phyloP scores from a whole-genome alignment of 1,140 invertebrate genomes.

The Heterodera carotae region DNA sequence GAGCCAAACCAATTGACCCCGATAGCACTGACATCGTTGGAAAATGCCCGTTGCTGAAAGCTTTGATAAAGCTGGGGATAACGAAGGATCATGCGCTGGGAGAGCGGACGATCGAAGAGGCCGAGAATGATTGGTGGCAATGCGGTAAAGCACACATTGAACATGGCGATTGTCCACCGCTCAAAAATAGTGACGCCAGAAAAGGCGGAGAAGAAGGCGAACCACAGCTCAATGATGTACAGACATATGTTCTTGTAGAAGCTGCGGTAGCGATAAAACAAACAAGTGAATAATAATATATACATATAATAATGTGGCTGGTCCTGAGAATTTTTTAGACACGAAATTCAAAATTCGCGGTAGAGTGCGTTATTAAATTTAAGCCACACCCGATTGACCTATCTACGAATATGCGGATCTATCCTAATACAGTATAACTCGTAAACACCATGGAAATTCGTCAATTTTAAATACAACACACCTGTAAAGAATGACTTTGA shows the following conservation, averaged over 20 bases:
- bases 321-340: no score
- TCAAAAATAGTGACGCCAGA: slow-evolving; percentile 97
- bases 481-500: slow-evolving; percentile 92
- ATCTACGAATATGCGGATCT: no score
- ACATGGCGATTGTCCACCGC: slow-evolving; percentile 91
- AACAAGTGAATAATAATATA: no score
- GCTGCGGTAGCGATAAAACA: slow-evolving; percentile 68
- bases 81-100: slow-evolving; percentile 83
- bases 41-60: slow-evolving; percentile 82
- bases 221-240: slow-evolving; percentile 98
- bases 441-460: no score
- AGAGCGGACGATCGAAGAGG: slow-evolving; percentile 90
- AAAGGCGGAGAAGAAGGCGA: slow-evolving; percentile 95
- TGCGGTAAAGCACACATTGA: slow-evolving; percentile 95
- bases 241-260: slow-evolving; percentile 96
- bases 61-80: slow-evolving; percentile 88
- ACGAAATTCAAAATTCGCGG: no score
- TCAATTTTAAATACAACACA: background rate
- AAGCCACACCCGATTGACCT: no score
- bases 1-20: no score
- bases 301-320: no score
- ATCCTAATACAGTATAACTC: no score
- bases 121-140: slow-evolving; percentile 90
- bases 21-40: slow-evolving; percentile 69
- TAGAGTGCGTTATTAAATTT: no score